Evolutionary conservation across 2,113 vertebrate genomes (phyloP), one percentile per base, ranked within the genome.

Genomic region (Oryzias curvinotus): DNA sequence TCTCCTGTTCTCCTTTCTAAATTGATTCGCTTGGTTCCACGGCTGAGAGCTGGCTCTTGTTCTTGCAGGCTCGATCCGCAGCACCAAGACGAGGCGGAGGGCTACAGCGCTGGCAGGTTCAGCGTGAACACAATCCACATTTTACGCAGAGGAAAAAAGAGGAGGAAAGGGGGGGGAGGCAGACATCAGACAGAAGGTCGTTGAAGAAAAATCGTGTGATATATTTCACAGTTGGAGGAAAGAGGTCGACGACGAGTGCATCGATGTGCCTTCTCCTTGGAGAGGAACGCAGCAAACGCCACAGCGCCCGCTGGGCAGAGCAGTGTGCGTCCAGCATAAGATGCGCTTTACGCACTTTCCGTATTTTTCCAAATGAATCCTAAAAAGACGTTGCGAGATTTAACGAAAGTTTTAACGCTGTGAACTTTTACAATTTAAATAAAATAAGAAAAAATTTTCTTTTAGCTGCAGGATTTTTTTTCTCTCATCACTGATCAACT

Each of bases 51-150:
- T 77, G 85, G 55, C 83, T 88, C 87, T 83, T 81, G 82, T 78
- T 89, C 88, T 77, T 68, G 81, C 62, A 63, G 79, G 75, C 77
- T 89, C 84, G 72, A 85, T 89, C 89, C 88, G 88, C 88, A 89
- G 89, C 86, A 85, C 82, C 82, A 89, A 90, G 85, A 87, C 89
- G 87, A 82, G 87, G 81, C 85, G 81, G 80, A 78, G 83, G 81
- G 83, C 85, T 81, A 83, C 74, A 59, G 68, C 16, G 84, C 82
- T 62, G 71, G 84, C 86, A 82, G 77, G 65, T 83, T 80, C 63
- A 62, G 73, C 71, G 83, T 60, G 75, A 84, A 69, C 83, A 76
- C 73, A 82, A 82, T 85, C 77, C 87, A 82, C 70, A 46, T 54
- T 18, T 10, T 26, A n/a, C 57, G 50, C 36, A 26, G 16, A 50